Conservation (phyloP, 2,797 vertebrate species). For the Pseudocheirus occidentalis region DNA sequence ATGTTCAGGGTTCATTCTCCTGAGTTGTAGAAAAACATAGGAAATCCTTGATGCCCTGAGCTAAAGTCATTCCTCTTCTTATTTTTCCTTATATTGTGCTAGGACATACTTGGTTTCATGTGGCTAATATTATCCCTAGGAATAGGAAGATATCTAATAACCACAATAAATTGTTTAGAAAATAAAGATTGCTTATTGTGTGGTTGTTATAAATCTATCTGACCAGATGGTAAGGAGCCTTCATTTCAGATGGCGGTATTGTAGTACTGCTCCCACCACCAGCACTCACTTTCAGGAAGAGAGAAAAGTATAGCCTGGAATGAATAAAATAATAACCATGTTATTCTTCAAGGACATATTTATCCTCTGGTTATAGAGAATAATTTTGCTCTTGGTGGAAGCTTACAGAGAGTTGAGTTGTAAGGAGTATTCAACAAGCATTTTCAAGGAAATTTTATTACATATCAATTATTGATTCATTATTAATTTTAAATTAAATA, state of each 20-base stretch:
- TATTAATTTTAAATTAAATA: neutral
- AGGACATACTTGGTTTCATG: constrained; percentile 64
- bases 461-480: neutral
- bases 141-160: constrained; percentile 55
- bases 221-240: constrained; percentile 41
- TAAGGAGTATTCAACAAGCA: neutral
- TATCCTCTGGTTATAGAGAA: constrained; percentile 40
- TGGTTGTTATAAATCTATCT: constrained; percentile 65
- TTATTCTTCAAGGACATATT: neutral
- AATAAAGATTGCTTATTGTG: constrained; percentile 34
- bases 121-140: constrained; percentile 52
- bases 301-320: constrained; percentile 43
- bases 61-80: constrained; percentile 58
- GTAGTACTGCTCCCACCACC: neutral
- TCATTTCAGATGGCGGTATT: constrained; percentile 2
- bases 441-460: neutral
- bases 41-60: constrained; percentile 25
- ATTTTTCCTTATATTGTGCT: constrained; percentile 34
- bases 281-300: constrained; percentile 3
- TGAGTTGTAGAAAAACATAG: constrained; percentile 44
- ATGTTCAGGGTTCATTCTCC: neutral
- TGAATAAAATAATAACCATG: neutral
- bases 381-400: neutral
- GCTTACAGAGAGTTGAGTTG: neutral
- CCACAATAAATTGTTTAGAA: constrained; percentile 58